Evolutionary conservation across 2,888 invertebrate genomes (phyloP).

Genomic region (Trachelus stipa): DNA sequence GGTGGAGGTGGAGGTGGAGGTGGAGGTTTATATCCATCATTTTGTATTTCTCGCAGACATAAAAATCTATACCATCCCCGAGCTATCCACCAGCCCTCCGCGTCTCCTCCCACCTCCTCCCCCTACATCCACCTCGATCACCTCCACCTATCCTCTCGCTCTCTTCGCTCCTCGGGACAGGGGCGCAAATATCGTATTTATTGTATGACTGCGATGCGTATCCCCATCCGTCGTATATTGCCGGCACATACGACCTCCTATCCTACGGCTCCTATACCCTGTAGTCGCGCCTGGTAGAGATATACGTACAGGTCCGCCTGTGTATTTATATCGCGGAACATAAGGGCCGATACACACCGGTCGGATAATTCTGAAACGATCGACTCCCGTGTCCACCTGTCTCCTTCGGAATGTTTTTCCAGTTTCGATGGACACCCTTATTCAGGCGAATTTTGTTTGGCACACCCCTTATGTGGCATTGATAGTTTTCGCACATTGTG

Average conservation of each 20-base stretch:
- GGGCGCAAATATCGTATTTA: slow-evolving; percentile 61
- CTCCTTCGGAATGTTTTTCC: background rate
- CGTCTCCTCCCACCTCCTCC: slow-evolving; percentile 17
- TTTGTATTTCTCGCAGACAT: slow-evolving; percentile 65
- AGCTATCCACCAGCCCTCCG: slow-evolving; percentile 35
- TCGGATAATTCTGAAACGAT: background rate
- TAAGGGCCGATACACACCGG: background rate
- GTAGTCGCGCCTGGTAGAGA: background rate
- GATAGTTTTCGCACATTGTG: background rate
- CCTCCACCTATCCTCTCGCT: slow-evolving; percentile 30
- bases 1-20: slow-evolving; percentile 26
- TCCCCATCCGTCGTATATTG: slow-evolving; percentile 28
- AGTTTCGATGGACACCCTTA: background rate
- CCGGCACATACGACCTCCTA: slow-evolving; percentile 33
- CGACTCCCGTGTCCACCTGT: background rate
- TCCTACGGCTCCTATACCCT: slow-evolving; percentile 9
- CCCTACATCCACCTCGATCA: slow-evolving; percentile 27
- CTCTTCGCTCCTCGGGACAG: slow-evolving; percentile 36
- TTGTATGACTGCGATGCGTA: slow-evolving; percentile 51
- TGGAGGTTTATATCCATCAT: slow-evolving; percentile 64
- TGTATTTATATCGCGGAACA: background rate
- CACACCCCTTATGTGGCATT: background rate
- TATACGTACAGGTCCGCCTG: background rate
- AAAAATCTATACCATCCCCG: slow-evolving; percentile 63
- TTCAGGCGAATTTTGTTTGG: background rate